Base-by-base conservation (phyloP, 2,888 invertebrate genomes). In the Himalopsyche tibetana region DNA sequence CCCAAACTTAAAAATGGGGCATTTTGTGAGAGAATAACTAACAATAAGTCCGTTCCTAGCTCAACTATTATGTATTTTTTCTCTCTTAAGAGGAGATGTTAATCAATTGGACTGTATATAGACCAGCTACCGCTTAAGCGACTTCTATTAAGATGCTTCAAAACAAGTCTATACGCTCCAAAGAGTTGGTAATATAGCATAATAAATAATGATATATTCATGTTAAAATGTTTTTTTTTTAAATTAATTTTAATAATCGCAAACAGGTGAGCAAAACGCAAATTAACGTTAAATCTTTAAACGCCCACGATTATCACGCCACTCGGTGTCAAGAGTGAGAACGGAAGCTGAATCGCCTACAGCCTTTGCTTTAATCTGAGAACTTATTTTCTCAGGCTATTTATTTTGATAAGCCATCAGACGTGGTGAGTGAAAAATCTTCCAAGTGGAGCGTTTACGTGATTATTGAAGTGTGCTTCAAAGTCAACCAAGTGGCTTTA, bases 371-470 rank as follows among this genome's bases (percentile, higher is more conserved):
- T 74, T 74, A 74, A 74, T 74, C 36, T 38, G 38, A 38, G 28
- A 74, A 74, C 38, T 74, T 74, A 74, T 36, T 74, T 74, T 74
- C 36, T 28, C 38, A 36, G 74, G 74, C 74, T 74, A 74, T 74
- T 74, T 74, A 74, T 38, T 74, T 38, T 74, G 36, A 38, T 74
- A 38, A 74, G 38, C 74, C 15, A 74, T 38, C 74, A 74, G 36
- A 74, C 36, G 38, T 36, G 28, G 0, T 36, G 15, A 74, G 74
- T 74, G 36, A 63, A 74, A 74, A 74, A 74, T 38, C 36, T 74
- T 74, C 38, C 74, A 74, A 74, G 38, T 1, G 38, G 4, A 38
- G 74, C 12, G 12, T 28, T 74, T 74, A 51, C 51, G 51, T 12
- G 74, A 74, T 36, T 15, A 2, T 36, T 74, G 38, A 74, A 74